A percentile compares a stretch with the other conserved stretches of the same genome.
Conservation (phyloP, 2,888 invertebrate genomes). For the Cheilosia scutellata region DNA sequence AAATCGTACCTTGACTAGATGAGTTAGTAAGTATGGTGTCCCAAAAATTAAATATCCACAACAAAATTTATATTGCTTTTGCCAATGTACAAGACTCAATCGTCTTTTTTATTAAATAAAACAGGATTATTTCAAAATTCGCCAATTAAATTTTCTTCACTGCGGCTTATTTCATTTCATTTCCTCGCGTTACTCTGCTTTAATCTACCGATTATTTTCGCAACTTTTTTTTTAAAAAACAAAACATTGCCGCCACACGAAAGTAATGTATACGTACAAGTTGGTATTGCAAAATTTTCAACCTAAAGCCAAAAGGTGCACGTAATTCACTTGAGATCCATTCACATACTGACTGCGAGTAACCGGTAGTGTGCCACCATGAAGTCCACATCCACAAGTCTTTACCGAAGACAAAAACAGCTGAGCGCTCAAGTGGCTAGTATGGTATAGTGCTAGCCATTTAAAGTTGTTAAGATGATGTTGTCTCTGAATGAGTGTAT, state of each 20-base stretch:
- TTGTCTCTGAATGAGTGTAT: constrained; percentile 3
- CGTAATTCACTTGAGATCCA: constrained; percentile 68
- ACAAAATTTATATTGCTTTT: constrained; percentile 2
- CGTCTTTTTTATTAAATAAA: background rate
- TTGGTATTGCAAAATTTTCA: constrained; percentile 43
- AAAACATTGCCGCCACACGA: constrained; percentile 34
- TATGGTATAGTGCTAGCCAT: constrained; percentile 11
- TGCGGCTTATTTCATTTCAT: constrained; percentile 17
- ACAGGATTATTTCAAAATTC: constrained; percentile 26
- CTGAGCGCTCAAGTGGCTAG: constrained; percentile 12
- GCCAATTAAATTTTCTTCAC: constrained; percentile 20
- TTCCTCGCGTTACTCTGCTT: background rate
- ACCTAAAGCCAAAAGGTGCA: constrained; percentile 28
- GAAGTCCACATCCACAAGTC: constrained; percentile 29
- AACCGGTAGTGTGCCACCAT: constrained; percentile 58
- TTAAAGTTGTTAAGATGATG: constrained; percentile 32
- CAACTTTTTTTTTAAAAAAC: constrained; percentile 43
- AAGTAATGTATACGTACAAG: constrained; percentile 1
- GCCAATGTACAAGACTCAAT: background rate
- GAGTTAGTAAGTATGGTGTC: background rate
- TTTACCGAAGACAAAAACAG: constrained; percentile 31
- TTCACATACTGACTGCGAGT: constrained; percentile 67
- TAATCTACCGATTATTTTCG: constrained; percentile 30
- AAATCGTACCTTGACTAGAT: constrained; percentile 56
- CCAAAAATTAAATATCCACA: constrained; percentile 21